phyloP scores from a whole-genome alignment of 1,140 invertebrate genomes.

The Gyrodactylus bullatarudis region DNA sequence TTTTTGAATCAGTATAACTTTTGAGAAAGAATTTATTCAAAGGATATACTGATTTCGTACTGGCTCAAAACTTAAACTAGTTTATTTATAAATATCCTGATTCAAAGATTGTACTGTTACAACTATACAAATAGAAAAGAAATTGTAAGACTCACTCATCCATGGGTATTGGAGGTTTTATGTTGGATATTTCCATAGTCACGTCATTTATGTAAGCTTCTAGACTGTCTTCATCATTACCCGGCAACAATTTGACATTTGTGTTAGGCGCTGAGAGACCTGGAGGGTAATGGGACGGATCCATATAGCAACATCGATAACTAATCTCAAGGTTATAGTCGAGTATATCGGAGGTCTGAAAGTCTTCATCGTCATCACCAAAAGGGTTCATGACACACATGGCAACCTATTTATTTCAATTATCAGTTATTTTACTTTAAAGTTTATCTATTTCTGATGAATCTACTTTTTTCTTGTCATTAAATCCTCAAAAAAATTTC shows the following conservation, averaged over 20 bases:
- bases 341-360: constrained; percentile 6
- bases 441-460: too few relatives aligned
- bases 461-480: too few relatives aligned
- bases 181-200: not conserved
- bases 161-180: not conserved
- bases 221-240: not conserved
- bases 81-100: too few relatives aligned
- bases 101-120: too few relatives aligned
- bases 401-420: constrained; percentile 1
- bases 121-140: too few relatives aligned
- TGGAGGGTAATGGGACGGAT: not conserved
- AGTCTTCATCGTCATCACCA: constrained; percentile 7
- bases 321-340: constrained; percentile 5
- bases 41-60: too few relatives aligned
- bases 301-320: not conserved
- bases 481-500: too few relatives aligned
- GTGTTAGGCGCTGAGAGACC: not conserved
- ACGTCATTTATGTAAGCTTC: not conserved
- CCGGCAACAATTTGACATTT: not conserved
- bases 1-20: too few relatives aligned
- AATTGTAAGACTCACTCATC: not conserved
- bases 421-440: not conserved
- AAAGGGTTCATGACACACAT: constrained; percentile 8
- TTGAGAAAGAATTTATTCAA: too few relatives aligned
- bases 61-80: too few relatives aligned